These are phyloP conservation scores for Scaptodrosophila latifasciaeformis DNA, from an alignment of 2,888 invertebrate genomes.

Conservation along the genomic window DNA sequence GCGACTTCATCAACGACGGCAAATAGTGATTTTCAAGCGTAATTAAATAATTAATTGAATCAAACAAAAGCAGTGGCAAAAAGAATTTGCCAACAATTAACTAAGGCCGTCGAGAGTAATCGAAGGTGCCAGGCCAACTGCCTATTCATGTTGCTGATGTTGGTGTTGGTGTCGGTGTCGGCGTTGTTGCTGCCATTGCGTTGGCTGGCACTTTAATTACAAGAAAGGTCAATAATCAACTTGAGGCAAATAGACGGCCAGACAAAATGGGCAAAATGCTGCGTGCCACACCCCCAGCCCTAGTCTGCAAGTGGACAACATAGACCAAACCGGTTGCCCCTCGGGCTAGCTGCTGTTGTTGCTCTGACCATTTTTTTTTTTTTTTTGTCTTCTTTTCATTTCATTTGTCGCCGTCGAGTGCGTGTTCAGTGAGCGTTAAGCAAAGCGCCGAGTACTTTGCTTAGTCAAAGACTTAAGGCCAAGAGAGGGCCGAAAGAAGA, in stretches of 20 bases:
- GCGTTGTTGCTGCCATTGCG: no score
- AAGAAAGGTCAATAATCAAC: slow-evolving; percentile 60
- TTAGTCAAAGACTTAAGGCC: no score
- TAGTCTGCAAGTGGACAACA: slow-evolving; percentile 26
- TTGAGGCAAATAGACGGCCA: slow-evolving; percentile 6
- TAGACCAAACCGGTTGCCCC: slow-evolving; percentile 42
- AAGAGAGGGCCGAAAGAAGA: slow-evolving; percentile 9
- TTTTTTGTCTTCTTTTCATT: slow-evolving; percentile 3
- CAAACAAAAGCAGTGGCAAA: slow-evolving; percentile 48
- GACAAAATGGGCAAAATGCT: slow-evolving; percentile 8
- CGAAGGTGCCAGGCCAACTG: slow-evolving; percentile 10
- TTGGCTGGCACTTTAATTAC: slow-evolving; percentile 40
- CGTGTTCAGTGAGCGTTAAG: slow-evolving; percentile 20
- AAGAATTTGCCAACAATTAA: slow-evolving; percentile 61
- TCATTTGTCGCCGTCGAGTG: slow-evolving; percentile 37
- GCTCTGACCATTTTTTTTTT: slow-evolving; percentile 8
- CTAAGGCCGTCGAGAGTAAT: slow-evolving; percentile 3
- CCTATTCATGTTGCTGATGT: neutral
- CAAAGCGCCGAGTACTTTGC: no score
- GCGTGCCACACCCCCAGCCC: slow-evolving; percentile 13
- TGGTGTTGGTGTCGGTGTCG: neutral
- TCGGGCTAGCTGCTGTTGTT: neutral
- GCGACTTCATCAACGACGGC: slow-evolving; percentile 41
- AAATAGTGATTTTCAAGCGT: slow-evolving; percentile 60
- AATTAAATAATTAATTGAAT: slow-evolving; percentile 68